Conservation (phyloP, 2,888 invertebrate genomes). For the Copidosoma aretas region DNA sequence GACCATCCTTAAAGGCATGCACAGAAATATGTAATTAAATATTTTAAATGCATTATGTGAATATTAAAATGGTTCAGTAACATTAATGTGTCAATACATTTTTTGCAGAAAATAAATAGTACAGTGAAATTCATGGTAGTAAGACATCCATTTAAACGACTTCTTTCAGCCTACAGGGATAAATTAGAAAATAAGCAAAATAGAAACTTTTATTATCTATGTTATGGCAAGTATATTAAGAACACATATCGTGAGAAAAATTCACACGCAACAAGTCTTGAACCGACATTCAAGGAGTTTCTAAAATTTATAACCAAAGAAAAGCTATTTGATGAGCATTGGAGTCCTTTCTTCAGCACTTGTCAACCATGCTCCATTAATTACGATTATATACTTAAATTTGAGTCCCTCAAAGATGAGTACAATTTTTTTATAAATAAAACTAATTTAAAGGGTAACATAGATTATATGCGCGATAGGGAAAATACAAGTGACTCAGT, state of each 20-base stretch:
- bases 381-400: conserved; percentile 65
- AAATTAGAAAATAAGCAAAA: conserved; percentile 61
- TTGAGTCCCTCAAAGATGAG: conserved; percentile 63
- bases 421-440: conserved; percentile 56
- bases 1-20: no score
- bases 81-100: background rate
- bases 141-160: conserved; percentile 65
- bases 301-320: conserved; percentile 61
- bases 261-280: conserved; percentile 41
- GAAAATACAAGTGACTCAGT: conserved; percentile 51
- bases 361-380: conserved; percentile 64
- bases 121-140: conserved; percentile 61
- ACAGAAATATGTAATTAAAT: background rate
- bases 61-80: background rate
- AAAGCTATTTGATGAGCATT: conserved; percentile 63
- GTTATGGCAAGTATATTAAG: conserved; percentile 55
- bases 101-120: conserved; percentile 44
- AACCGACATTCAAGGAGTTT: conserved; percentile 63
- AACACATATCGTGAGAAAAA: conserved; percentile 49
- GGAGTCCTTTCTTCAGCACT: conserved; percentile 62
- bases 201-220: conserved; percentile 56
- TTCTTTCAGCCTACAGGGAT: conserved; percentile 66
- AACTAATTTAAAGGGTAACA: conserved; percentile 46
- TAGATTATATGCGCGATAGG: conserved; percentile 42
- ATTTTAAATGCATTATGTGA: no score